Percentiles rank a stretch among this genome's conserved stretches.
phyloP scores from a whole-genome alignment of 2,888 invertebrate genomes.

The Bursaphelenchus okinawaensis region DNA sequence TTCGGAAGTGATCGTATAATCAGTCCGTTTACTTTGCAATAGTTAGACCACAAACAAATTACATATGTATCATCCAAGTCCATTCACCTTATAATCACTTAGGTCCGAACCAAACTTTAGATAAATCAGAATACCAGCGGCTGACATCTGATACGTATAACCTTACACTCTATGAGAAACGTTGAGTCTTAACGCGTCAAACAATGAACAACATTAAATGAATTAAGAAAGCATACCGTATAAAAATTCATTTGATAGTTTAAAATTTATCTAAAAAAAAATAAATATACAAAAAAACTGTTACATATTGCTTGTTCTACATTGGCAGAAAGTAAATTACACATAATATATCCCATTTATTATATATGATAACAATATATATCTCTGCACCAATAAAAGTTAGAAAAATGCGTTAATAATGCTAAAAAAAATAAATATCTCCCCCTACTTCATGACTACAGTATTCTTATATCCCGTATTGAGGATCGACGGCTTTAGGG shows the following conservation, averaged over 20 bases:
- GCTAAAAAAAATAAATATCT: not conserved
- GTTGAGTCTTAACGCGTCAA: too few species aligned
- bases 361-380: too few species aligned
- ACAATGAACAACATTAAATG: too few species aligned
- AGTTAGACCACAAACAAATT: not conserved
- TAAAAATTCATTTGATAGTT: too few species aligned
- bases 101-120: not conserved
- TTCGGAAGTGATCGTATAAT: not conserved
- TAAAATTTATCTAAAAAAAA: too few species aligned
- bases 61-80: not conserved
- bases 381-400: too few species aligned
- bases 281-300: too few species aligned
- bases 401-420: slow-evolving; percentile 15
- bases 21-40: not conserved
- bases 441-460: not conserved
- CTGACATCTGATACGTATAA: not conserved
- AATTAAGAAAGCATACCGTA: too few species aligned
- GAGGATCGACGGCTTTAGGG: slow-evolving; percentile 18
- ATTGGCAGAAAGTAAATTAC: too few species aligned
- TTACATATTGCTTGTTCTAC: too few species aligned
- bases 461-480: slow-evolving; percentile 18
- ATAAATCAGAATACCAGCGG: not conserved
- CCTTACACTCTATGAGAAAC: not conserved
- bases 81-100: too few species aligned
- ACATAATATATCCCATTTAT: too few species aligned